Evolutionary conservation across 2,888 invertebrate species (phyloP).

Genomic region (Taenaris catops): DNA sequence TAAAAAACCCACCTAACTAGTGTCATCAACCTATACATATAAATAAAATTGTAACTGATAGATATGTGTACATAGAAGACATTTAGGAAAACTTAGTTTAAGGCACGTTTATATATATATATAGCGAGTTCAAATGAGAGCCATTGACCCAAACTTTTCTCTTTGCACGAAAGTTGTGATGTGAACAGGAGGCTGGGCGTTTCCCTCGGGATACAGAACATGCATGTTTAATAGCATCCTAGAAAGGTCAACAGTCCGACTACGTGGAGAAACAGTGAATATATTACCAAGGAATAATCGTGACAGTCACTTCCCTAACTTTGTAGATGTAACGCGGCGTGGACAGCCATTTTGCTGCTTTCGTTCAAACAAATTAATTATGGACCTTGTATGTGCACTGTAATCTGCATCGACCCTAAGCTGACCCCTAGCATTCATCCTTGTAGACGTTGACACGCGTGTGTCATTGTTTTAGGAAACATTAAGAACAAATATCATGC

Average conservation of each 20-base stretch:
- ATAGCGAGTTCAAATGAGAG: conserved; percentile 51
- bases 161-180: conserved; percentile 67
- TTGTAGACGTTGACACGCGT: no score
- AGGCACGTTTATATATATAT: no score
- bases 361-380: conserved; percentile 75
- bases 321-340: conserved; percentile 50
- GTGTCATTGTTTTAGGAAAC: no score
- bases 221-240: conserved; percentile 75
- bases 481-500: no score
- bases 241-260: conserved; percentile 71
- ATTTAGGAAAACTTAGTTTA: no score
- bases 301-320: conserved; percentile 59
- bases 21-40: no score
- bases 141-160: conserved; percentile 64
- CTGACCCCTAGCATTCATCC: no score
- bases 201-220: conserved; percentile 58
- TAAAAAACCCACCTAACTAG: no score
- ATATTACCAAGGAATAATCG: conserved; percentile 58
- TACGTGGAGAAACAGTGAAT: conserved; percentile 56
- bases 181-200: conserved; percentile 57
- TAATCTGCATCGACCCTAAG: no score
- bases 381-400: no score
- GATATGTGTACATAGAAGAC: no score
- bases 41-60: no score
- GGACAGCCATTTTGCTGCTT: conserved; percentile 72